Evolutionary conservation across 37 sponge, comb jelly and placozoan species (phyloP), one percentile per base, ranked within the genome.

Genomic region (Cliona cf. orientalis): DNA sequence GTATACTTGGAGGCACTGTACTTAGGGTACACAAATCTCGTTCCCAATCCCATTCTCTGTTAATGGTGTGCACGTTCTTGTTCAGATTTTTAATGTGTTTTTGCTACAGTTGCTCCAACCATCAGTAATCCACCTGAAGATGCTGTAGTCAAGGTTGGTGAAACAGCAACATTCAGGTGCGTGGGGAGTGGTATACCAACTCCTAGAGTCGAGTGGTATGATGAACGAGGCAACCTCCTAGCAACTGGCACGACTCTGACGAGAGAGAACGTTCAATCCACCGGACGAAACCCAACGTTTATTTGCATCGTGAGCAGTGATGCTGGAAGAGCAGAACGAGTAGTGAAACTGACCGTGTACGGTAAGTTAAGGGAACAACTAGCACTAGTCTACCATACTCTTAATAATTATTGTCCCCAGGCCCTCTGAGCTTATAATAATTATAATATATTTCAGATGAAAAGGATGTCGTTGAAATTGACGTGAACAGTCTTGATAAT

Each of bases 271-370:
- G 78, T 75, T 5, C 44, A 9, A 33, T 7, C 46, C 21, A 44
- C 12, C n/a, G 84, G 77, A 43, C 58, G 44, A 22, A 88, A 88
- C 0, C n/a, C n/a, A n/a, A 39, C 29, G 29, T 92, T 87, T 66
- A 68, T 46, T 0, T 92, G 92, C 49, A 28, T 21, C n/a, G 92
- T 81, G 12, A 63, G 14, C 7, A 92, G 75, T 79, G 19, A 69
- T 25, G 85, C 85, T 17, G 85, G 88, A 9, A 26, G 12, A 0
- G 69, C 59, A 33, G 39, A 23, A 29, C 76, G 70, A 19, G 19
- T 76, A 46, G 88, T 66, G 9, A 0, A 4, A 36, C 80, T 92
- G 29, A 58, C 58, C 31, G 75, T 92, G 37, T 87, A 81, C 39
- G 75, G 92, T 92, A 22, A 74, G 92, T 73, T 38, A 40, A 17